phyloP scores from a whole-genome alignment of 2,888 invertebrate species.

The Hemithea aestivaria region DNA sequence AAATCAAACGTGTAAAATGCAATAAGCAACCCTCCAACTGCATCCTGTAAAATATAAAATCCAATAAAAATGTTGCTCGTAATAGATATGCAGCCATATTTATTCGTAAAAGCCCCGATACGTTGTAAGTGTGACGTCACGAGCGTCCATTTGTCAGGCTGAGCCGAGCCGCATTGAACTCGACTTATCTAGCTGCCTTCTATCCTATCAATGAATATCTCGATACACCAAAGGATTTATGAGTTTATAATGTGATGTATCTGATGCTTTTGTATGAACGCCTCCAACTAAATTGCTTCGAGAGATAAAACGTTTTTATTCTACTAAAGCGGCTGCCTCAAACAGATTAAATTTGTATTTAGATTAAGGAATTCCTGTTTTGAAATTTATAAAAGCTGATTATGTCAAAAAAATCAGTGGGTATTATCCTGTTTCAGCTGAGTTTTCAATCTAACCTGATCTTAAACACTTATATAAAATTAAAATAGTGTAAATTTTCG shows the following conservation, averaged over 20 bases:
- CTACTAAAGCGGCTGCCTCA: too few species aligned
- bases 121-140: slow-evolving; percentile 46
- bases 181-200: slow-evolving; percentile 61
- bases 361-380: too few species aligned
- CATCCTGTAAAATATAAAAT: too few species aligned
- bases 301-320: neutral
- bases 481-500: too few species aligned
- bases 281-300: slow-evolving; percentile 11
- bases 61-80: neutral
- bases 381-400: too few species aligned
- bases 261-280: slow-evolving; percentile 20
- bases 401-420: too few species aligned
- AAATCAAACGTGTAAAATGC: too few species aligned
- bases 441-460: too few species aligned
- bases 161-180: slow-evolving; percentile 54
- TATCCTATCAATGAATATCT: slow-evolving; percentile 56
- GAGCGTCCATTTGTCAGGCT: slow-evolving; percentile 66
- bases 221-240: slow-evolving; percentile 48
- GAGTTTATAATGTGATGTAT: slow-evolving; percentile 38
- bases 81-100: slow-evolving; percentile 5
- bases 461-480: too few species aligned
- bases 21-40: too few species aligned
- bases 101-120: slow-evolving; percentile 19
- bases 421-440: too few species aligned
- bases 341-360: too few species aligned